Percentiles rank a stretch among this genome's conserved stretches.
Conservation (phyloP, 1,140 invertebrate genomes). For the Nymphalis io region DNA sequence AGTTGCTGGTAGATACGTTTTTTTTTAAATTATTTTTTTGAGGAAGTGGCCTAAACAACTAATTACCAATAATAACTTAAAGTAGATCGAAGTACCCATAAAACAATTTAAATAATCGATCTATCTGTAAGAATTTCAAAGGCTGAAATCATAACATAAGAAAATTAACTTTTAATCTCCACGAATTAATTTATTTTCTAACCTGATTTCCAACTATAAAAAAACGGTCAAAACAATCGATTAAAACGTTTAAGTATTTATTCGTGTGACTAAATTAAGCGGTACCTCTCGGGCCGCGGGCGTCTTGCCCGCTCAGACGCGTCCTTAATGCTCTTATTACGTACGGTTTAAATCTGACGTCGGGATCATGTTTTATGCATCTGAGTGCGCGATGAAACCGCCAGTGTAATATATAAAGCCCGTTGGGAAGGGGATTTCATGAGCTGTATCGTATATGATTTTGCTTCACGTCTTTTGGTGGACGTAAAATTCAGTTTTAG, state of each 20-base stretch:
- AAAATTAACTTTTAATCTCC: no score
- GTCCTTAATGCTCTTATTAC: constrained; percentile 76
- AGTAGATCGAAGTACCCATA: no score
- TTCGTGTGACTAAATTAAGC: constrained; percentile 37
- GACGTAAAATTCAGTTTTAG: constrained; percentile 33
- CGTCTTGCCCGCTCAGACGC: constrained; percentile 43
- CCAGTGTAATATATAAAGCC: constrained; percentile 72
- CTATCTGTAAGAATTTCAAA: no score
- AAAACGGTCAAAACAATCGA: constrained; percentile 3
- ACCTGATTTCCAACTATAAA: not conserved
- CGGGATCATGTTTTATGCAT: constrained; percentile 79
- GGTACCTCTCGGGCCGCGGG: constrained; percentile 38
- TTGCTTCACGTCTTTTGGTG: constrained; percentile 49
- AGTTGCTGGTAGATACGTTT: no score
- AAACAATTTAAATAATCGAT: no score
- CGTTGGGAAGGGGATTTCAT: constrained; percentile 66
- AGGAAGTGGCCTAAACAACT: no score
- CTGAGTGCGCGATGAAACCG: constrained; percentile 73
- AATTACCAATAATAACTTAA: no score
- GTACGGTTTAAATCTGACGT: constrained; percentile 78
- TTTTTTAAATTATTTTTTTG: no score
- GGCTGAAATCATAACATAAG: no score
- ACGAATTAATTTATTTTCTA: no score
- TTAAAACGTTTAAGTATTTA: constrained; percentile 22
- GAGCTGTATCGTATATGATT: constrained; percentile 64